Conservation (phyloP, 2,113 vertebrate species). For the Emydura subglobosa region DNA sequence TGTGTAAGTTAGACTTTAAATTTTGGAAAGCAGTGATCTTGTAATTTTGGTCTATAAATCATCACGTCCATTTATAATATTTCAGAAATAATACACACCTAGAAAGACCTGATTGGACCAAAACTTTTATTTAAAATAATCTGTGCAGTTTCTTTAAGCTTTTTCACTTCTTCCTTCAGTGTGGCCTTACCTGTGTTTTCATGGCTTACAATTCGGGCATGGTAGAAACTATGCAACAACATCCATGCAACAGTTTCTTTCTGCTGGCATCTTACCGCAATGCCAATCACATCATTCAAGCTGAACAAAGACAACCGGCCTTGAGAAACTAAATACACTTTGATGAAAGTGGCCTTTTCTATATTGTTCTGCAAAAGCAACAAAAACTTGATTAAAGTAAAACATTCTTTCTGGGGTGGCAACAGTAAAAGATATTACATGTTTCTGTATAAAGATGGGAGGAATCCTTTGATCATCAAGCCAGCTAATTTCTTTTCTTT, state of each 20-base stretch:
- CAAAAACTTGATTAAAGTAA: neutral
- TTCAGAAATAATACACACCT: neutral
- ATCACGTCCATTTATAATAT: neutral
- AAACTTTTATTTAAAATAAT: neutral
- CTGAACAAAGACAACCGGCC: conserved; percentile 87
- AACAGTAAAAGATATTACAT: neutral
- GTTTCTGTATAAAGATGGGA: neutral
- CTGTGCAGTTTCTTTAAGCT: neutral
- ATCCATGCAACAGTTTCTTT: conserved; percentile 85
- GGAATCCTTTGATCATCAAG: neutral
- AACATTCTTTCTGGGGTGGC: neutral
- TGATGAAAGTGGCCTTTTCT: conserved; percentile 87
- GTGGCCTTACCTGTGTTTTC: conserved; percentile 86
- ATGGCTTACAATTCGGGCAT: conserved; percentile 84
- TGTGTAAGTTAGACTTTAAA: neutral
- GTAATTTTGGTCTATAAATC: neutral
- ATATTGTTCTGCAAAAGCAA: conserved; percentile 82
- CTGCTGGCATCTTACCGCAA: conserved; percentile 70
- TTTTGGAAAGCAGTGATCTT: neutral
- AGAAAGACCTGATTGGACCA: neutral
- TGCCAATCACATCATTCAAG: conserved; percentile 83
- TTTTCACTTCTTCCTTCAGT: neutral
- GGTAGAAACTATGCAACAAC: conserved; percentile 88
- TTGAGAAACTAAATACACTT: conserved; percentile 87
- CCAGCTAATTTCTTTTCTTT: neutral